Conservation (phyloP, 1,140 invertebrate genomes). For the Leptinotarsa defecta region DNA sequence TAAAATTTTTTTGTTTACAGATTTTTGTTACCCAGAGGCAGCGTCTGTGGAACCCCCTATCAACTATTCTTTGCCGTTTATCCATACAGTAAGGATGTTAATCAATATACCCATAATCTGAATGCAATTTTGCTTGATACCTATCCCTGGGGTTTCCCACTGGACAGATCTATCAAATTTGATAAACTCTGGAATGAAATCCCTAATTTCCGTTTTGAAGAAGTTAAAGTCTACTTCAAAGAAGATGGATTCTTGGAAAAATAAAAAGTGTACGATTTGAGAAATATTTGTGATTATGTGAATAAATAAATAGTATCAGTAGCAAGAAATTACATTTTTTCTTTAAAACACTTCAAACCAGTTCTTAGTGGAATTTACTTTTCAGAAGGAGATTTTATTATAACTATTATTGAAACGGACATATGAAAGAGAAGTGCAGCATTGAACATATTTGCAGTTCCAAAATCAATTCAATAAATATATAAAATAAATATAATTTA, state of each 20-base stretch:
- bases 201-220: constrained; percentile 57
- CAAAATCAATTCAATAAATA: too few relatives aligned
- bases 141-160: constrained; percentile 56
- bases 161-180: constrained; percentile 55
- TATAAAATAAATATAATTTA: too few relatives aligned
- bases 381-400: too few relatives aligned
- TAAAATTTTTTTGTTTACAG: constrained; percentile 19
- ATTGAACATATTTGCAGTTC: too few relatives aligned
- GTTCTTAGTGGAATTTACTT: too few relatives aligned
- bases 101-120: constrained; percentile 54
- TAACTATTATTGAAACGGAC: too few relatives aligned
- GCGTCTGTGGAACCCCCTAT: constrained; percentile 65
- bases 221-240: constrained; percentile 59
- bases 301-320: too few relatives aligned
- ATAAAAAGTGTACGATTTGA: too few relatives aligned
- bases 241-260: constrained; percentile 43
- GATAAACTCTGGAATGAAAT: constrained; percentile 56
- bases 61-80: constrained; percentile 69
- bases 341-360: too few relatives aligned
- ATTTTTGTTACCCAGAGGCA: constrained; percentile 69
- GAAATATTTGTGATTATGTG: too few relatives aligned
- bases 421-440: too few relatives aligned
- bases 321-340: too few relatives aligned
- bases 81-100: constrained; percentile 50
- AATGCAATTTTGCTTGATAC: constrained; percentile 41